Base-by-base conservation (phyloP, 2,113 vertebrate genomes). In the Synodontis membranacea region DNA sequence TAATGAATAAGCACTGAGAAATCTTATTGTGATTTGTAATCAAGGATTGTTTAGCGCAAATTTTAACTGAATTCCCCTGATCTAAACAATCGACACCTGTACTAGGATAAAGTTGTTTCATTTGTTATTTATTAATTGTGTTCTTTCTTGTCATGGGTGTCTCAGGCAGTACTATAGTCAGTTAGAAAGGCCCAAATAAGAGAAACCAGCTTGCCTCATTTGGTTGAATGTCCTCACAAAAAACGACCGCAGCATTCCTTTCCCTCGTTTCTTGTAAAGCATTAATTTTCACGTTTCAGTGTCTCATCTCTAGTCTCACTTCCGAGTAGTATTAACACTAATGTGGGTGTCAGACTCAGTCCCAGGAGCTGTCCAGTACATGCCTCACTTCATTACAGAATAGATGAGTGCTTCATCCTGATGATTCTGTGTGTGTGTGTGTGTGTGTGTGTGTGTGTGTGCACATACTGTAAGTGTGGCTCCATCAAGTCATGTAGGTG, bases 321-420 rank as follows among this genome's bases (percentile, higher is more conserved):
- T 87, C 75, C 34, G 68, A 66, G 56, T 78, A 39, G 70, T 87
- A 78, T 87, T 76, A 66, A 58, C 75, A 25, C 72, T 83, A 87
- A 87, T 87, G 68, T 83, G 54, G 76, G 80, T 86, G 86, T 87
- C 80, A 78, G 70, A 83, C 86, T 82, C 80, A 44, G 86, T 87
- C 46, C 31, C 37, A 31, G 56, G 25, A 81, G 68, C 80, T 83
- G 80, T 34, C 86, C 80, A 50, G 46, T 72, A 76, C 44, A 37
- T 44, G 80, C 39, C 86, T 76, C 15, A 25, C 1, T 50, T 82
- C 72, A 87, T 76, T 82, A 86, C 11, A 3, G 54, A 39, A 62
- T 34, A 50, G 42, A 82, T 80, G 50, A 83, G 80, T 4, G 21
- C 21, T 46, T 46, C 15, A 25, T 64, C 50, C 56, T 83, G 66